Percentiles rank a stretch among this genome's conserved stretches.
Conservation (phyloP, 2,888 invertebrate genomes). For the Spicauda simplicius region DNA sequence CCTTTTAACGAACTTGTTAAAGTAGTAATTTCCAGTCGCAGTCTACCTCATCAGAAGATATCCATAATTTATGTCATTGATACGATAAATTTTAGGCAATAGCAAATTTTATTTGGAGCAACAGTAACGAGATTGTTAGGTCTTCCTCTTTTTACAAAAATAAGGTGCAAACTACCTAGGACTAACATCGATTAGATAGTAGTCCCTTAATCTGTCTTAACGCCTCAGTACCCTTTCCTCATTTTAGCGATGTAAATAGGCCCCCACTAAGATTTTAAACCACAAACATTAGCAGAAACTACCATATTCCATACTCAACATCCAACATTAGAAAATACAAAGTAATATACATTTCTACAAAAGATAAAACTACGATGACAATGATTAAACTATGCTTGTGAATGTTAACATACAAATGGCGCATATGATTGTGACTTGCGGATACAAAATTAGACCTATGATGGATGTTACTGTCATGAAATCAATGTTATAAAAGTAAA, state of each 20-base stretch:
- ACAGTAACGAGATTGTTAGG: too few species aligned
- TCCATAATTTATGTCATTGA: too few species aligned
- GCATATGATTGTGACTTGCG: conserved; percentile 21
- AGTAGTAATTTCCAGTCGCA: too few species aligned
- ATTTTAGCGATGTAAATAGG: background rate
- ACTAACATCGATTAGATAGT: too few species aligned
- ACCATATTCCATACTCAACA: conserved; percentile 9
- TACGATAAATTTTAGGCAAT: too few species aligned
- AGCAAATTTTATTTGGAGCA: too few species aligned
- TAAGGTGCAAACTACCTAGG: too few species aligned
- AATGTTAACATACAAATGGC: conserved; percentile 18
- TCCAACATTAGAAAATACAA: conserved; percentile 23
- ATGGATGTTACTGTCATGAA: conserved; percentile 46
- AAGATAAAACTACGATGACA: conserved; percentile 12
- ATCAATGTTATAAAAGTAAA: conserved; percentile 32
- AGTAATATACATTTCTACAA: conserved; percentile 12
- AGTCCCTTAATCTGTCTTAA: too few species aligned
- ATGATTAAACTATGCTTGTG: background rate
- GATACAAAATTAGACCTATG: conserved; percentile 47
- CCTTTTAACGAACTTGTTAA: too few species aligned
- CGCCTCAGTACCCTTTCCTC: too few species aligned
- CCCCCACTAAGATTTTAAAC: conserved; percentile 5
- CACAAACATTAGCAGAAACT: conserved; percentile 3
- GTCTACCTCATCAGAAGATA: too few species aligned
- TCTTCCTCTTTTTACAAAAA: too few species aligned